Evolutionary conservation across 1,140 invertebrate species (phyloP).

Genomic region (Diabrotica undecimpunctata): DNA sequence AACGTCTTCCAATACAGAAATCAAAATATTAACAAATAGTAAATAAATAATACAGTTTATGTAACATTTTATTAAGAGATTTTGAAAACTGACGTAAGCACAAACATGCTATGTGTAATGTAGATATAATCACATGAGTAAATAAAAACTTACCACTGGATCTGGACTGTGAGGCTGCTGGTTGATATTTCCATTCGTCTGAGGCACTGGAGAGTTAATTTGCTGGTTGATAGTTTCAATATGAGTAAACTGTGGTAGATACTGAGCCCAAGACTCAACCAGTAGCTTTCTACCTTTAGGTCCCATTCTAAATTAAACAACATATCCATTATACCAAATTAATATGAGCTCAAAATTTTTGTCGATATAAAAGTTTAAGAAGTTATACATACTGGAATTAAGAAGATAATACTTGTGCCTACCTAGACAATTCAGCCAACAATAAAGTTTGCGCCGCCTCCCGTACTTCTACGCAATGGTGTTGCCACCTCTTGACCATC

Average conservation of each 20-base stretch:
- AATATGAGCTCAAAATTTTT: neutral
- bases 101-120: too few relatives aligned
- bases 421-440: conserved; percentile 85
- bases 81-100: too few relatives aligned
- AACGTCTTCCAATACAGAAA: too few relatives aligned
- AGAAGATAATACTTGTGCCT: neutral
- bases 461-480: conserved; percentile 93
- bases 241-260: conserved; percentile 83
- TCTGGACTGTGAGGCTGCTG: conserved; percentile 48
- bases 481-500: conserved; percentile 96
- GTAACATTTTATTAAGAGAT: too few relatives aligned
- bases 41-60: too few relatives aligned
- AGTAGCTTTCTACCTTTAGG: conserved; percentile 87
- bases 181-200: conserved; percentile 44
- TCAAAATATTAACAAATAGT: too few relatives aligned
- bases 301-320: conserved; percentile 61
- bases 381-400: too few relatives aligned
- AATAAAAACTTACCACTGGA: conserved; percentile 27
- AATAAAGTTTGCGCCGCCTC: conserved; percentile 95
- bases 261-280: conserved; percentile 94
- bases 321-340: neutral
- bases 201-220: conserved; percentile 38
- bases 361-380: neutral
- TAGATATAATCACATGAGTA: too few relatives aligned
- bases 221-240: conserved; percentile 62